These are phyloP conservation scores for Nycticryphes semicollaris DNA, from an alignment of 2,113 vertebrate species.

Conservation along the genomic window DNA sequence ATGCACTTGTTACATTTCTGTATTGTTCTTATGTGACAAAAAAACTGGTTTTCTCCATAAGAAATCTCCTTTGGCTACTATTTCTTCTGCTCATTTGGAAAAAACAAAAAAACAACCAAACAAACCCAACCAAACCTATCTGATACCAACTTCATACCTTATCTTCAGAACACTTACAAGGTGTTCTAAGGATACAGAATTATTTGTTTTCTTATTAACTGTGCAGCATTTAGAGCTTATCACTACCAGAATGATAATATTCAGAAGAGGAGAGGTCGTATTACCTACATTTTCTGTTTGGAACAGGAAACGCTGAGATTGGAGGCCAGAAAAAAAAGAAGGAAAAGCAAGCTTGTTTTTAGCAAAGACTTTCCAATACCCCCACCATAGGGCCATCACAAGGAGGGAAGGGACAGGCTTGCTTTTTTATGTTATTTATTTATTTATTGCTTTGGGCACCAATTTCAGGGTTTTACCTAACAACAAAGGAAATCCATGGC, in stretches of 20 bases:
- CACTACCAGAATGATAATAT: neutral
- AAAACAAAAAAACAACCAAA: too few relatives aligned
- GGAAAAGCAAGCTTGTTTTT: neutral
- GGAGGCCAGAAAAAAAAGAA: neutral
- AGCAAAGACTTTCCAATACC: neutral
- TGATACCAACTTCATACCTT: neutral
- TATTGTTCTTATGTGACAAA: neutral
- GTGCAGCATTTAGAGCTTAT: neutral
- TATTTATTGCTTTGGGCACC: neutral
- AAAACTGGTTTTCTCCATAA: neutral
- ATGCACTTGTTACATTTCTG: neutral
- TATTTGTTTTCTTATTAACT: neutral
- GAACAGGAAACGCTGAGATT: neutral
- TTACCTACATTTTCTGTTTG: neutral
- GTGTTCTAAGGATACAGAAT: neutral
- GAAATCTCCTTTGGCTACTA: neutral
- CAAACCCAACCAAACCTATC: too few relatives aligned
- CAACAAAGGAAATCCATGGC: neutral
- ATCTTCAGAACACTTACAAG: neutral
- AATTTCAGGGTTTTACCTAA: neutral
- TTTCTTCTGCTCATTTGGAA: neutral
- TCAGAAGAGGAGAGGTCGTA: neutral
- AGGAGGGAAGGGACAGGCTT: neutral
- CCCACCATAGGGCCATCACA: neutral
- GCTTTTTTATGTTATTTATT: too few relatives aligned